Conservation (phyloP, 2,113 vertebrate species). For the Nicator chloris region DNA sequence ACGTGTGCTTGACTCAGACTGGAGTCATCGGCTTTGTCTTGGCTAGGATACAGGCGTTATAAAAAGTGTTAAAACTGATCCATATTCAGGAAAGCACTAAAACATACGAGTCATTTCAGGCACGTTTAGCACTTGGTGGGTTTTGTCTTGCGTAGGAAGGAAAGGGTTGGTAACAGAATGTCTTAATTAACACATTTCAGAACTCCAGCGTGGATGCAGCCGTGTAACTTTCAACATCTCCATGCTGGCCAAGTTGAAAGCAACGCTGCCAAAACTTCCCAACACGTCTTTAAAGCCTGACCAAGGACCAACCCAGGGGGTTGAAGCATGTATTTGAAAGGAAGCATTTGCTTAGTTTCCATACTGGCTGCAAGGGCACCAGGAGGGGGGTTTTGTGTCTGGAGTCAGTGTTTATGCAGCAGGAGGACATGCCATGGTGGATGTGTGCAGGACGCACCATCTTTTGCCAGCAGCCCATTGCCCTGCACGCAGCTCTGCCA, state of each 20-base stretch:
- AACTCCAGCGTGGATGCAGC: constrained; percentile 3
- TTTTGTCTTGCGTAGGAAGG: constrained; percentile 45
- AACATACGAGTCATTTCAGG: background rate
- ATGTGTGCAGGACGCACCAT: background rate
- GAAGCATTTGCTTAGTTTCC: background rate
- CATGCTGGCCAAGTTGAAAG: background rate
- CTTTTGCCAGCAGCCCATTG: background rate
- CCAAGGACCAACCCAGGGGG: background rate
- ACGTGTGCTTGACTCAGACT: background rate
- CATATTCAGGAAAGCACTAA: constrained; percentile 28
- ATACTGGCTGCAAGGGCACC: background rate
- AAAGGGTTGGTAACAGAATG: constrained; percentile 36
- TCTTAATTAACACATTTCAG: constrained; percentile 48
- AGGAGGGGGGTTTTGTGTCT: fast-evolving
- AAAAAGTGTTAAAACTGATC: constrained; percentile 38
- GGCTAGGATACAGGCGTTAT: background rate
- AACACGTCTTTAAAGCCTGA: background rate
- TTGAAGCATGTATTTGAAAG: background rate
- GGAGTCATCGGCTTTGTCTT: background rate
- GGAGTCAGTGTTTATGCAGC: background rate
- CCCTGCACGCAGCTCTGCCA: background rate
- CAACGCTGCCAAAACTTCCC: background rate
- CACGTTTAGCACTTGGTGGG: background rate
- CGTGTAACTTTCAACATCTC: constrained; percentile 2
- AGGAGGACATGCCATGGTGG: fast-evolving